Evolutionary conservation across 2,888 invertebrate genomes (phyloP).

Genomic region (Lepidonotus clava): DNA sequence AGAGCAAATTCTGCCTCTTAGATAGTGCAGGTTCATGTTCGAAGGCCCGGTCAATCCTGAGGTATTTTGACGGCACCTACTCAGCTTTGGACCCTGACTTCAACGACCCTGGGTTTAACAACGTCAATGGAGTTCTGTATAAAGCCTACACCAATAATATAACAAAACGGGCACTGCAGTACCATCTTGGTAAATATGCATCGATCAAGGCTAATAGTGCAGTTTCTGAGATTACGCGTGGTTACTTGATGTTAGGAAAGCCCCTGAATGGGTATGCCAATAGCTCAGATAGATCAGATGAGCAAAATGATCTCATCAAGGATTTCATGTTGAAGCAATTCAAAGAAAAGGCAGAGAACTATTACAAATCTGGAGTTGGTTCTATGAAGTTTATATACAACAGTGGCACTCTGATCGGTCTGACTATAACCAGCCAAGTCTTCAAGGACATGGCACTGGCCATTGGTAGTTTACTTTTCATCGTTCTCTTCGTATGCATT

Average conservation of each 20-base stretch:
- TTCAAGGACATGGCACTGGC: slow-evolving; percentile 63
- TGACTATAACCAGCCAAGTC: slow-evolving; percentile 58
- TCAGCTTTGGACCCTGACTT: slow-evolving; percentile 40
- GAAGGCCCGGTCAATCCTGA: neutral
- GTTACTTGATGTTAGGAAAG: slow-evolving; percentile 52
- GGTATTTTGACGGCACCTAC: slow-evolving; percentile 45
- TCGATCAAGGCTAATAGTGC: slow-evolving; percentile 46
- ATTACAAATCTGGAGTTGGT: slow-evolving; percentile 52
- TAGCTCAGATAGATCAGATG: slow-evolving; percentile 15
- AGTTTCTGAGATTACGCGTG: slow-evolving; percentile 44
- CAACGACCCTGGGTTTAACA: slow-evolving; percentile 54
- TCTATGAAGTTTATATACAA: slow-evolving; percentile 58
- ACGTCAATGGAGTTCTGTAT: slow-evolving; percentile 54
- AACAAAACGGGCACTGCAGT: slow-evolving; percentile 53
- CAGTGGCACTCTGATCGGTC: slow-evolving; percentile 11
- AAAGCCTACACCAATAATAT: slow-evolving; percentile 41
- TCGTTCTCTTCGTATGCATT: slow-evolving; percentile 64
- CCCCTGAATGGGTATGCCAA: slow-evolving; percentile 60
- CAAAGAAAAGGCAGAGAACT: slow-evolving; percentile 40
- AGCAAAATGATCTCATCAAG: slow-evolving; percentile 47
- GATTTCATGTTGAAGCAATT: slow-evolving; percentile 49
- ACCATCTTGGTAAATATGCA: slow-evolving; percentile 56
- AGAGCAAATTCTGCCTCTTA: slow-evolving; percentile 47
- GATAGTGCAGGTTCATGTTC: neutral
- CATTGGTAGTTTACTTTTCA: slow-evolving; percentile 66